These are phyloP conservation scores for Chymomyza costata DNA, from an alignment of 1,140 invertebrate species.

Conservation along the genomic window DNA sequence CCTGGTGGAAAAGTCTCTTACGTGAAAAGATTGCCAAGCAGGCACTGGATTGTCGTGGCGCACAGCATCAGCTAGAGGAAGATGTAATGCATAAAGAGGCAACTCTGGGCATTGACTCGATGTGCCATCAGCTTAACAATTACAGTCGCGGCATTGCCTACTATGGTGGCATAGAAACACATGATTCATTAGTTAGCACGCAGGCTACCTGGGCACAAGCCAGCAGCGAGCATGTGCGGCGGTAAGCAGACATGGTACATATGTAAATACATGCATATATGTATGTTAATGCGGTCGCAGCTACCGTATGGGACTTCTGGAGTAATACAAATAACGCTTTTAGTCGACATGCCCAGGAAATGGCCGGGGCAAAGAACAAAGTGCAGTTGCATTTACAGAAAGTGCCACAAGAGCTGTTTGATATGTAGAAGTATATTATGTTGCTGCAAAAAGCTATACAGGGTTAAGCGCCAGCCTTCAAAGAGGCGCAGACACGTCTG, in stretches of 20 bases:
- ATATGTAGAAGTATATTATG: constrained; percentile 90
- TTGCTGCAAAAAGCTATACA: constrained; percentile 89
- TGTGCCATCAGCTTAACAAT: constrained; percentile 92
- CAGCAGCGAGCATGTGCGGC: constrained; percentile 79
- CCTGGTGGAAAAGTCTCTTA: constrained; percentile 86
- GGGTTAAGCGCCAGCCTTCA: constrained; percentile 89
- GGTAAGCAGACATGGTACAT: constrained; percentile 26
- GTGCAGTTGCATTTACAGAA: constrained; percentile 90
- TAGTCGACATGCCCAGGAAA: constrained; percentile 84
- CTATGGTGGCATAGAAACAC: constrained; percentile 92
- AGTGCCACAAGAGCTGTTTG: constrained; percentile 92
- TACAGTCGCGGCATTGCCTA: constrained; percentile 87
- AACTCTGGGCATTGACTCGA: constrained; percentile 89
- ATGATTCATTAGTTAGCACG: constrained; percentile 89
- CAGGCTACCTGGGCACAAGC: constrained; percentile 91
- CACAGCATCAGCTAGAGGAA: constrained; percentile 90
- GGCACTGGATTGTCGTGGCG: constrained; percentile 82
- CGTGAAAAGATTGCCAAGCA: constrained; percentile 80
- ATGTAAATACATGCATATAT: no score
- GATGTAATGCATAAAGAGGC: constrained; percentile 93
- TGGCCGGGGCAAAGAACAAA: constrained; percentile 90
- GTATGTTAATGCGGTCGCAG: constrained; percentile 87
- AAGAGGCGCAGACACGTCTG: constrained; percentile 92
- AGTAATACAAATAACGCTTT: constrained; percentile 89
- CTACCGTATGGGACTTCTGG: constrained; percentile 94